phyloP scores from a whole-genome alignment of 92 coral and sea anemone species.

The Diadumene lineata region DNA sequence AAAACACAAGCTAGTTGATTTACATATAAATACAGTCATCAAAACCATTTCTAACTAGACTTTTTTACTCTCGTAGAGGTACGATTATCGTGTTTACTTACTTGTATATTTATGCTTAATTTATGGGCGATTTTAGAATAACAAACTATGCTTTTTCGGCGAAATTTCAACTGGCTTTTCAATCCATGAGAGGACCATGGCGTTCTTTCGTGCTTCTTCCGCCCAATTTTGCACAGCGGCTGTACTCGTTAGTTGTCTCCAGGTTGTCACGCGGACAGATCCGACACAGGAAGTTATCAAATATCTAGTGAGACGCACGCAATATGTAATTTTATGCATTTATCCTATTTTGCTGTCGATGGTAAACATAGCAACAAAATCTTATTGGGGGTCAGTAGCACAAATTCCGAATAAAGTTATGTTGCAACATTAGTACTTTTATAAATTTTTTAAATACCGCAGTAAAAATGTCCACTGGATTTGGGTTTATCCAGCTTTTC shows the following conservation, averaged over 20 bases:
- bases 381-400: no score
- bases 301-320: no score
- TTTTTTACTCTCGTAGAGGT: background rate
- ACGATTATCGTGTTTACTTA: slow-evolving; percentile 12
- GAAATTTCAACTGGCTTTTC: slow-evolving; percentile 13
- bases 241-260: slow-evolving; percentile 8
- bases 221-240: slow-evolving; percentile 42
- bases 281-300: background rate
- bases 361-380: no score
- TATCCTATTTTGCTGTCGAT: no score
- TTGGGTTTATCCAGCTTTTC: no score
- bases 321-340: no score
- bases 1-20: slow-evolving; percentile 10
- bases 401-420: no score
- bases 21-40: slow-evolving; percentile 4
- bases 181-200: slow-evolving; percentile 34
- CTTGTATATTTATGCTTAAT: slow-evolving; percentile 8
- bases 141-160: slow-evolving; percentile 23
- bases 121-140: slow-evolving; percentile 21
- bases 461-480: no score
- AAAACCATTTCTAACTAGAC: background rate
- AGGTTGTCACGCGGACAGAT: background rate
- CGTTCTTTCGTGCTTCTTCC: slow-evolving; percentile 33
- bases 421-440: no score
- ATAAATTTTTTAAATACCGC: no score